A percentile compares a stretch with the other conserved stretches of the same genome.
Conservation (phyloP, 2,113 vertebrate species). For the Turnix velox region DNA sequence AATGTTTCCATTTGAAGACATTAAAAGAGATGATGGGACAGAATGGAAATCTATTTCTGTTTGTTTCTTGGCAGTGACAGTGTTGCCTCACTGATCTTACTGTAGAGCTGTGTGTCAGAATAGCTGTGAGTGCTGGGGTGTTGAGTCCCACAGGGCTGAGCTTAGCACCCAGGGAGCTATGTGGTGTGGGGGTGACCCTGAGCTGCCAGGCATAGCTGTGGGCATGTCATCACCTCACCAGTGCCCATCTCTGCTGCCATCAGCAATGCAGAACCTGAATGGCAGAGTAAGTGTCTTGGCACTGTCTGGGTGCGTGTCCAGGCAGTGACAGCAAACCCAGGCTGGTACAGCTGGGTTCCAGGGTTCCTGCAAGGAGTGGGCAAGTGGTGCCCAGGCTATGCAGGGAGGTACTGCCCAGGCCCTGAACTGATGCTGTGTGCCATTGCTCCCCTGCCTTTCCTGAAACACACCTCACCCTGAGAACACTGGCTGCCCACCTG, state of each 20-base stretch:
- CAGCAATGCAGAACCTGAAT: accelerated
- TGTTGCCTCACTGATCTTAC: background rate
- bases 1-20: background rate
- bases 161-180: background rate
- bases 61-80: background rate
- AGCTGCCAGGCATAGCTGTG: background rate
- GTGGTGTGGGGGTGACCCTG: accelerated
- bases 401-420: background rate
- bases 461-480: background rate
- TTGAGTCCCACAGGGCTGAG: background rate
- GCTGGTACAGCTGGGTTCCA: background rate
- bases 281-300: too few species aligned
- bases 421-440: background rate
- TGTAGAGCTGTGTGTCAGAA: background rate
- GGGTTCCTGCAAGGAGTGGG: background rate
- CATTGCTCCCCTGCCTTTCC: background rate
- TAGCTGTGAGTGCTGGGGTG: background rate
- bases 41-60: background rate
- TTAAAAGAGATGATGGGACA: background rate
- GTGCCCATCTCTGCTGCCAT: background rate
- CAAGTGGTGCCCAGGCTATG: background rate
- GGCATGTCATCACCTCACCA: accelerated
- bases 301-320: accelerated
- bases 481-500: accelerated
- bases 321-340: accelerated